Base-by-base conservation (phyloP, 2,113 vertebrate genomes). In the Chamaea fasciata region DNA sequence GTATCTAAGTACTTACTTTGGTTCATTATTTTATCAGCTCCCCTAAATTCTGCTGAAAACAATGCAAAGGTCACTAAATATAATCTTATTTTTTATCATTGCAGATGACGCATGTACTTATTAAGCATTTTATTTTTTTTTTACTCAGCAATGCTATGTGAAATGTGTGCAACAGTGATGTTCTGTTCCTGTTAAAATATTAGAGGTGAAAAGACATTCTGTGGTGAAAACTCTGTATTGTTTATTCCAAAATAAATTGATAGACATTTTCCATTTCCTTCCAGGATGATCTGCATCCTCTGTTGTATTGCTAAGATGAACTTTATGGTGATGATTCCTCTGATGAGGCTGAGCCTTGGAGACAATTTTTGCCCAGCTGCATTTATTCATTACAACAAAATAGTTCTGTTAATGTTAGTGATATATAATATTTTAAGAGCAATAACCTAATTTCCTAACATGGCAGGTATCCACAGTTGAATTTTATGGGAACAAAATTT, bases 211-310 rank as follows among this genome's bases (percentile, higher is more conserved):
- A 83, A 84, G 8, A 8, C 7, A 33, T 87, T 83, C n/a, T 59
- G 14, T 59, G 9, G 2, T 49, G 28, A 44, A 44, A 87, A 60
- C 8, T 15, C 33, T 81, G 4, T 78, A 52, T 71, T 89, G 28
- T 56, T 87, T 87, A 87, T 94, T 89, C 73, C 64, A n/a, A 94
- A 89, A 93, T 39, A 89, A 89, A 93, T 78, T 78, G 27, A 87
- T 81, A 90, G 67, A 42, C 9, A 67, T 89, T 89, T 95, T 86
- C 18, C 10, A 71, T 91, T 93, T 95, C 53, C 46, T 86, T 76
- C 16, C 31, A 77, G 30, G 46, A 53, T 69, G 33, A 56, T 78
- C 44, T 86, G 15, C 10, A 75, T 63, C 3, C 13, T 74, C 21
- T 70, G 11, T 35, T 84, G 11, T 63, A 42, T 86, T 80, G 30